Evolutionary conservation across 1,140 invertebrate genomes (phyloP), one percentile per base, ranked within the genome.

Genomic region (Danaus melanippus): DNA sequence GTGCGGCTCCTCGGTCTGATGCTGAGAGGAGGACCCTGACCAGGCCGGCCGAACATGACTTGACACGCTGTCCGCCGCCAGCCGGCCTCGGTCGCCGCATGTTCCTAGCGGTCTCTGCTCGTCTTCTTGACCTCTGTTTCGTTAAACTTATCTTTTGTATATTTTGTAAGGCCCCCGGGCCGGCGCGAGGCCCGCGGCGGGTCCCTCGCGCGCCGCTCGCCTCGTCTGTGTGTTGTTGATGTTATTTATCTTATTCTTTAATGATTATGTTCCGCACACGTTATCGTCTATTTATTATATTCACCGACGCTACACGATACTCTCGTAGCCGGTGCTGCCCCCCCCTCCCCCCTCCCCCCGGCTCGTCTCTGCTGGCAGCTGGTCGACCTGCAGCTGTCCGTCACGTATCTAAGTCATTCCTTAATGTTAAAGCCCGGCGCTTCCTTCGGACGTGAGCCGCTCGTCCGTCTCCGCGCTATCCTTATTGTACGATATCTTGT

Each of bases 401-500:
- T 32, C 21, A 15, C 15, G 56, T 57, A 74, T 73, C 68, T 71
- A 69, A 74, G 76, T 78, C 76, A 78, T 74, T 76, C 71, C 76
- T 74, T 68, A 67, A 56, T 63, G 67, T 67, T 60, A 54, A 64
- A 71, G 70, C 70, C 40, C 55, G 46, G 43, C 44, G 45, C 46
- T 15, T 32, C 11, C 46, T 9, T 0, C 15, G 41, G 49, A 10
- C 12, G 41, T 56, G n/a, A n/a, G n/a, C n/a, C 50, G 53, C 53
- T 11, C 40, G 12, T 39, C 48, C 46, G 47, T 40, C 56, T 15
- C 11, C 46, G 46, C 61, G 63, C 62, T 54, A 32, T 69, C 69
- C 62, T 74, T 72, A 67, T 71, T 76, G 73, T 79, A 74, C 69
- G 62, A 71, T 69, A 71, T 76, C 58, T 71, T 73, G 67, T 64